phyloP scores from a whole-genome alignment of 2,113 vertebrate species.

The Stercorarius parasiticus region DNA sequence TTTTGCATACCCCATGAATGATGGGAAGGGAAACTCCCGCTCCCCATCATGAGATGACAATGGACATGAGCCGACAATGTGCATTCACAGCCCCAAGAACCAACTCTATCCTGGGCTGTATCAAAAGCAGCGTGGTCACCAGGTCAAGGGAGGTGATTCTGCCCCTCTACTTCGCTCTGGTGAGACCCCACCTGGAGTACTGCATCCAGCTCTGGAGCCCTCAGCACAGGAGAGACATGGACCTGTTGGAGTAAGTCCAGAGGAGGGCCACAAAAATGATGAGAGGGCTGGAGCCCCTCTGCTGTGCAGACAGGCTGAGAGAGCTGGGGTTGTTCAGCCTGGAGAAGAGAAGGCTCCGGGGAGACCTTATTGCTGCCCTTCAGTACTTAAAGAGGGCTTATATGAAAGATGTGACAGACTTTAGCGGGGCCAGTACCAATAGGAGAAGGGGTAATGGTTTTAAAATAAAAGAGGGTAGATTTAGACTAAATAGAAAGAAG shows the following conservation, averaged over 20 bases:
- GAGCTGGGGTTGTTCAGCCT: background rate
- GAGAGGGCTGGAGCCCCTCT: background rate
- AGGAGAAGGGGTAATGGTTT: background rate
- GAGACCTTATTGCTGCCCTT: rapidly evolving
- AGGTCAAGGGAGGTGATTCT: background rate
- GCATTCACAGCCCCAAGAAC: rapidly evolving
- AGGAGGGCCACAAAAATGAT: too few relatives aligned
- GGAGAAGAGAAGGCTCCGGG: background rate
- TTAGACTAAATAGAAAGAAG: background rate
- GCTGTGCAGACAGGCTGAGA: background rate
- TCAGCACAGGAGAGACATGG: background rate
- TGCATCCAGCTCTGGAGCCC: background rate
- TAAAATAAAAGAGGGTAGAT: background rate
- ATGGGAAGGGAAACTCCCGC: background rate
- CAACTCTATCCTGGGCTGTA: rapidly evolving
- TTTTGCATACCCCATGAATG: background rate
- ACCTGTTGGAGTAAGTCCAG: background rate
- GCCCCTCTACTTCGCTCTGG: background rate
- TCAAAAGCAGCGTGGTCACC: rapidly evolving
- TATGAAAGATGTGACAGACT: background rate
- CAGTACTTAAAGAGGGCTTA: background rate
- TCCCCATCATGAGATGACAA: background rate
- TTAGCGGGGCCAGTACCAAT: rapidly evolving
- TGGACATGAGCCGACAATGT: background rate
- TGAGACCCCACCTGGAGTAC: background rate